Percentiles rank a stretch among this genome's conserved stretches.
These are phyloP conservation scores for Odontamblyopus lacepedii DNA, from an alignment of 2,797 vertebrate genomes.

Conservation along the genomic window DNA sequence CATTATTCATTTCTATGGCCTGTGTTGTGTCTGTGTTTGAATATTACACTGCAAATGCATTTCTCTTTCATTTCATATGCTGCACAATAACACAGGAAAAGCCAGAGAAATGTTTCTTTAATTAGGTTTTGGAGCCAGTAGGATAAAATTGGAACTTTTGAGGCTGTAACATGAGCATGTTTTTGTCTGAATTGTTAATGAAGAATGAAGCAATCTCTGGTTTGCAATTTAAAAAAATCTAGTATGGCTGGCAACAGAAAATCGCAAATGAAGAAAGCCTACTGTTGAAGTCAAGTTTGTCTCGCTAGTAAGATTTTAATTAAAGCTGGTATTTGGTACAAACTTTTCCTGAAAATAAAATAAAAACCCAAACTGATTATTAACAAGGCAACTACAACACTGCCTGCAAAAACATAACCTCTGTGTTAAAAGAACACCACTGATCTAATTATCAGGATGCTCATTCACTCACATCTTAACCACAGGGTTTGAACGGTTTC, in stretches of 20 bases:
- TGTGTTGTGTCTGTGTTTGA: slow-evolving; percentile 11
- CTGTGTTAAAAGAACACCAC: too few species aligned
- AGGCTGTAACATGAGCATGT: background rate
- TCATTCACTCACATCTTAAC: background rate
- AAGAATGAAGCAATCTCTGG: slow-evolving; percentile 6
- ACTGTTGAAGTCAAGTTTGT: background rate
- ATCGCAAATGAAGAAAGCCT: background rate
- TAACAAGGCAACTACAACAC: background rate
- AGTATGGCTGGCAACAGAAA: background rate
- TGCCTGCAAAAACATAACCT: background rate
- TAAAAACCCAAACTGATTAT: background rate
- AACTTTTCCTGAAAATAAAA: background rate
- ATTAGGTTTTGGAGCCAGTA: slow-evolving; percentile 6
- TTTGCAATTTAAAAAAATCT: background rate
- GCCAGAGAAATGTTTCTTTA: slow-evolving; percentile 10
- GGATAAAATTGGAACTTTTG: slow-evolving; percentile 8
- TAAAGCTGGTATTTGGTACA: background rate
- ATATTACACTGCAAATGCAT: slow-evolving; percentile 13
- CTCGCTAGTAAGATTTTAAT: background rate
- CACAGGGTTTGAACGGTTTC: background rate
- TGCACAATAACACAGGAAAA: slow-evolving; percentile 5
- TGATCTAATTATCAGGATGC: too few species aligned
- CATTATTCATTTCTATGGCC: slow-evolving; percentile 8
- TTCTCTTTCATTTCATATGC: slow-evolving; percentile 10
- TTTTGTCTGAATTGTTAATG: slow-evolving; percentile 8